Base-by-base conservation (phyloP, 1,140 invertebrate species). In the Halictus rubicundus region DNA sequence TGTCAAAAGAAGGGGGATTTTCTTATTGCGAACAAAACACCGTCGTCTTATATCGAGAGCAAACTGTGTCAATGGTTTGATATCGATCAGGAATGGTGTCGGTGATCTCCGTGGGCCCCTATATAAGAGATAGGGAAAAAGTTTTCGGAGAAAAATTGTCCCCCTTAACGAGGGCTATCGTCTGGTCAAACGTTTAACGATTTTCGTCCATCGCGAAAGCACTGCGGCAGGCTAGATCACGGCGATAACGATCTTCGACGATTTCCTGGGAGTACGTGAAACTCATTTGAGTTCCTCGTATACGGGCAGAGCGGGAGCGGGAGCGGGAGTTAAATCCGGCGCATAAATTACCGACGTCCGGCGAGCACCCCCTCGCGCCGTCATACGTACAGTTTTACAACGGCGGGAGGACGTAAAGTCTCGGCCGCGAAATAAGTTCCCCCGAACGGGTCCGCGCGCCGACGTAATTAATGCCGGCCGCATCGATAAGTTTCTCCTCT, bases 331-430 rank as follows among this genome's bases (percentile, higher is more conserved):
- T 77, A 64, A 84, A 77, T 84, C 70, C 72, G 54, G 49, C 72
- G 82, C 82, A 84, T 85, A 84, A 85, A 84, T 85, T 85, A 84
- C 64, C 79, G n/a, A 16, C 42, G 77, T 79, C 49, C 69, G 77
- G 32, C 16, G 19, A 63, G 63, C 78, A 52, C 65, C 70, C 60
- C 66, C 71, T 80, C 69, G 69, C 65, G 42, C 61, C 83, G 46
- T 42, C 68, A 68, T 72, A 73, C 39, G 23, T 27, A 46, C 63
- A 57, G 39, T 68, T 80, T 84, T 84, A 81, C 82, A 84, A 57
- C 70, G 77, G 57, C 77, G 68, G 60, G 57, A 6, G 68, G 68
- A 84, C 81, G 81, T 78, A 72, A 71, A 75, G 71, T 60, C 39
- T n/a, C 23, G 61, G 75, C 70, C 66, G 68, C 71, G 80, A 78